A percentile compares a stretch with the other conserved stretches of the same genome.
Evolutionary conservation across 2,888 invertebrate genomes (phyloP).

Genomic region (Cryptocheilus praepositus): DNA sequence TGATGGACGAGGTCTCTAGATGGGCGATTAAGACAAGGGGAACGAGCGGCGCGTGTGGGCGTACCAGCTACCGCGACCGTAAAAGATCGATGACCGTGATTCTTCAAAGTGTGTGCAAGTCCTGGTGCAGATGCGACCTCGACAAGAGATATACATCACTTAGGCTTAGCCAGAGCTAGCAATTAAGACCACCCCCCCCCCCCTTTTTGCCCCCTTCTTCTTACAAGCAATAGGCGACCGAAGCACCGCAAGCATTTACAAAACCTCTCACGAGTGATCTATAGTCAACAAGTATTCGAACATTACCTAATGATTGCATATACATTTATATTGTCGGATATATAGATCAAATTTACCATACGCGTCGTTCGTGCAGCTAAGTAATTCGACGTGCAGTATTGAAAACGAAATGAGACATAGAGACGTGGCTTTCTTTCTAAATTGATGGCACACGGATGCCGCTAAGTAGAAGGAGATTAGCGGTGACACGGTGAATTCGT

Average conservation of each 20-base stretch:
- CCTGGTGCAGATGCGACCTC: constrained; percentile 56
- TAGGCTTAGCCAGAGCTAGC: constrained; percentile 63
- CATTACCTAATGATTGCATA: constrained; percentile 33
- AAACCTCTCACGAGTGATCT: constrained; percentile 63
- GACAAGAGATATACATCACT: constrained; percentile 53
- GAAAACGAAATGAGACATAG: too few relatives aligned
- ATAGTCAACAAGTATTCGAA: constrained; percentile 46
- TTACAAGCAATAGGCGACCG: constrained; percentile 67
- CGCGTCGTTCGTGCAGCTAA: constrained; percentile 30
- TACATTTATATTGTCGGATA: constrained; percentile 34
- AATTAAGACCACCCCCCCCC: constrained; percentile 58
- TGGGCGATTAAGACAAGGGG: constrained; percentile 15
- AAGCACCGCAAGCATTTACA: constrained; percentile 67
- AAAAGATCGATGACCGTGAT: constrained; percentile 13
- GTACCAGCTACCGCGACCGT: background rate
- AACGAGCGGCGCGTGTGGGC: background rate
- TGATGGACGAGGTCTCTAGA: constrained; percentile 6
- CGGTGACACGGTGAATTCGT: too few relatives aligned
- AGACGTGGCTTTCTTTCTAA: too few relatives aligned
- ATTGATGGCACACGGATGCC: too few relatives aligned
- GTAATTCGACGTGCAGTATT: too few relatives aligned
- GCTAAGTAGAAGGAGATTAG: too few relatives aligned
- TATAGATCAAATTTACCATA: constrained; percentile 11
- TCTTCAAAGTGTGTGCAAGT: constrained; percentile 13
- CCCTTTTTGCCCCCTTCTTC: constrained; percentile 15